Evolutionary conservation across 2,113 vertebrate genomes (phyloP), one percentile per base, ranked within the genome.

Genomic region (Chinchilla lanigera): DNA sequence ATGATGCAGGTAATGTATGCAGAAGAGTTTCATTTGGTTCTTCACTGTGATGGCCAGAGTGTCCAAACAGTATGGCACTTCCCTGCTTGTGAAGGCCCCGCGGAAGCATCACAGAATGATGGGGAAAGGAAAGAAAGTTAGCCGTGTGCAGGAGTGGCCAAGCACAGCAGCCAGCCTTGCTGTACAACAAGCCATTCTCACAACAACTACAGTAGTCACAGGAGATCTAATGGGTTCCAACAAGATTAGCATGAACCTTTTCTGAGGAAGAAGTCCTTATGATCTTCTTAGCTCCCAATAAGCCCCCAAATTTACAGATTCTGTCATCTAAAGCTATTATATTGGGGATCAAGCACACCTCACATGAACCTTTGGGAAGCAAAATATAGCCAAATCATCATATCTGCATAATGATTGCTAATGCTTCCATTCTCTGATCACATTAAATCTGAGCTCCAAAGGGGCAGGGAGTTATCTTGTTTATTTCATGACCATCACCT

Each of bases 51-150:
- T 56, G 28, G 24, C 1, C 47, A 2, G 16, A 56, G 24, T 0
- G 4, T 85, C 30, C n/a, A 56, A n/a, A 54, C 6, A 33, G 71
- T 13, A 16, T 78, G 28, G 10, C 19, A 35, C 19, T 20, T 47
- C 28, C 6, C 19, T 44, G 1, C 0, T 44, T 17, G 24, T 28
- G 8, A 47, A 28, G 13, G 10, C 12, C 0, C 35, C 28, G 5
- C 9, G 17, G 12, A 24, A 28, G n/a, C 4, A n/a, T 28, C 20
- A 47, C 33, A 38, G 11, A 5, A 6, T n/a, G 22, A 35, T 4
- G 9, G 30, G n/a, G 22, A n/a, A 58, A 60, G 13, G n/a, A 83
- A 58, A 69, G 9, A 11, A 6, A 17, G 73, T 38, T 1, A 50
- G 33, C 24, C 14, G 1, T 17, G 56, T 54, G 19, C 4, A 14